A percentile compares a stretch with the other conserved stretches of the same genome.
Conservation (phyloP, 2,888 invertebrate species). For the Cataglyphis cursor region DNA sequence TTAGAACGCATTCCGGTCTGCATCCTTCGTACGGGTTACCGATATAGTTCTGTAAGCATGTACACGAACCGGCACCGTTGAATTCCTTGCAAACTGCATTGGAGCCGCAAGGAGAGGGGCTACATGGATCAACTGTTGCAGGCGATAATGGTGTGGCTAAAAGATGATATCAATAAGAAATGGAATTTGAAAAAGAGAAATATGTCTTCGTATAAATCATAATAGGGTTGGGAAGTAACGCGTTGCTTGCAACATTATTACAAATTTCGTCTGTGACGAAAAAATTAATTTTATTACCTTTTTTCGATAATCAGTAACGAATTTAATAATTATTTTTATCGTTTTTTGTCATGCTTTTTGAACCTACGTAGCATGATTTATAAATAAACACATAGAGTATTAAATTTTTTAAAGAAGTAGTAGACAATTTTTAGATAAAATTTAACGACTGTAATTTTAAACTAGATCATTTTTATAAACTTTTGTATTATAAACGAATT, state of each 20-base stretch:
- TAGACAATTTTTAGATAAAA: no score
- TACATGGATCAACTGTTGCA: constrained; percentile 88
- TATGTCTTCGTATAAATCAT: not conserved
- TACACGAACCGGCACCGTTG: constrained; percentile 87
- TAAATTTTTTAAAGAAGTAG: no score
- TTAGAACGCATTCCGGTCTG: constrained; percentile 87
- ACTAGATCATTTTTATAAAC: no score
- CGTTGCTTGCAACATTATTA: not conserved
- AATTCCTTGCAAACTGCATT: constrained; percentile 90
- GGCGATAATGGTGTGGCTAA: constrained; percentile 76
- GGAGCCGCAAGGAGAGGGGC: constrained; percentile 93
- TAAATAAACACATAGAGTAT: no score
- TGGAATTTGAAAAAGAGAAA: not conserved
- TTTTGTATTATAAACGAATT: no score
- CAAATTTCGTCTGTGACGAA: not conserved
- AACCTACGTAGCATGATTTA: not conserved
- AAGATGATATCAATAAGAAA: constrained; percentile 5
- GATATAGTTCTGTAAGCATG: constrained; percentile 87
- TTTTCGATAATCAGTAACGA: not conserved
- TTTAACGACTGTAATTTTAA: no score
- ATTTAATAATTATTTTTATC: not conserved
- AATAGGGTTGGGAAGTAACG: not conserved
- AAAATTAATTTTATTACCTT: not conserved
- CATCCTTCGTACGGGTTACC: constrained; percentile 87
- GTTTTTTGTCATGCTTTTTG: not conserved